Percentiles rank a stretch among this genome's conserved stretches.
Conservation (phyloP, 2,888 invertebrate species). For the Prosapia bicincta region DNA sequence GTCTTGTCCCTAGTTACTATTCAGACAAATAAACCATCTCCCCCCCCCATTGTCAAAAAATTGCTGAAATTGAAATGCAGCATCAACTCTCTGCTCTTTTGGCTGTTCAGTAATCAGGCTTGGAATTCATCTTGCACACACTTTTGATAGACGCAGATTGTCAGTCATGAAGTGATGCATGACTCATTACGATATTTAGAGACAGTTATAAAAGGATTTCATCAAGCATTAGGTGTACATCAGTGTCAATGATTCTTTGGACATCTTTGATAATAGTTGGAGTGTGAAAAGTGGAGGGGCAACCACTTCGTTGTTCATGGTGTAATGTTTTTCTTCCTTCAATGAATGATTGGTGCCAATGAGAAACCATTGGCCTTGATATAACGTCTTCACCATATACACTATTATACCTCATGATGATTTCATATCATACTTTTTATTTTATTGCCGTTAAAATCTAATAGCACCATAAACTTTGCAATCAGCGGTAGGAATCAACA, state of each 20-base stretch:
- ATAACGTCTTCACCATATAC: conserved; percentile 22
- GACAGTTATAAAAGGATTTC: neutral
- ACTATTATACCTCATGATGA: too few relatives aligned
- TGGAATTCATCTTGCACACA: conserved; percentile 30
- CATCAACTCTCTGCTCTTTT: conserved; percentile 26
- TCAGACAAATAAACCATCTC: conserved; percentile 14
- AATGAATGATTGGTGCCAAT: conserved; percentile 16
- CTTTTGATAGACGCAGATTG: conserved; percentile 19
- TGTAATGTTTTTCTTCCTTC: conserved; percentile 6
- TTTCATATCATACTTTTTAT: too few relatives aligned
- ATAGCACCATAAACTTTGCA: too few relatives aligned
- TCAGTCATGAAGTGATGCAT: conserved; percentile 22
- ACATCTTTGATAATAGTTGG: conserved; percentile 13
- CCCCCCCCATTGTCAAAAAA: conserved; percentile 7
- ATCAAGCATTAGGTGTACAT: conserved; percentile 7
- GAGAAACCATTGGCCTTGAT: conserved; percentile 17
- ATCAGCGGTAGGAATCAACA: too few relatives aligned
- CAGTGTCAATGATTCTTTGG: conserved; percentile 6
- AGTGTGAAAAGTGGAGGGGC: conserved; percentile 5
- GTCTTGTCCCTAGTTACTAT: conserved; percentile 33
- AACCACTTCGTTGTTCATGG: conserved; percentile 13
- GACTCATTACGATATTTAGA: conserved; percentile 2
- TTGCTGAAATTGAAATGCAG: conserved; percentile 10
- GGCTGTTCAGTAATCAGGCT: conserved; percentile 22
- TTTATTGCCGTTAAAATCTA: too few relatives aligned